Conservation (phyloP, 2,113 vertebrate genomes). For the Oncorhynchus kisutch region DNA sequence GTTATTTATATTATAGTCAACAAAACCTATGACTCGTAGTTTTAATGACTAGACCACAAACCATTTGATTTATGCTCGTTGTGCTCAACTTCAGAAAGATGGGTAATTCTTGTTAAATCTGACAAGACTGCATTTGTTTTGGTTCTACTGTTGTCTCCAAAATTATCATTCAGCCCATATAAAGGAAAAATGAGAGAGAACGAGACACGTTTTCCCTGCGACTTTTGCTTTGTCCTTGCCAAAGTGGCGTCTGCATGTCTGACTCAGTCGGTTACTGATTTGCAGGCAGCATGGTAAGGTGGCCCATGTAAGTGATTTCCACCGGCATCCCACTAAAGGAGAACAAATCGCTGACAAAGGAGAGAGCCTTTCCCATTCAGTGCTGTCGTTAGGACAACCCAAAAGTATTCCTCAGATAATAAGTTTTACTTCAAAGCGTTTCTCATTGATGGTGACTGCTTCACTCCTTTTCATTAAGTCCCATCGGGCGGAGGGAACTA, state of each 20-base stretch:
- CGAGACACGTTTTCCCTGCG: conserved; percentile 75
- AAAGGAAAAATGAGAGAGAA: conserved; percentile 68
- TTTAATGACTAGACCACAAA: conserved; percentile 49
- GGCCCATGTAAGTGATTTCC: conserved; percentile 96
- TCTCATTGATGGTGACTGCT: conserved; percentile 92
- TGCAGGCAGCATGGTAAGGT: conserved; percentile 95
- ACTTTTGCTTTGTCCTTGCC: conserved; percentile 84
- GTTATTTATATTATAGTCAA: background rate
- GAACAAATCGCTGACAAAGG: conserved; percentile 99
- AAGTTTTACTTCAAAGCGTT: conserved; percentile 99
- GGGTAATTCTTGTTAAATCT: conserved; percentile 73
- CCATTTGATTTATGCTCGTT: conserved; percentile 36
- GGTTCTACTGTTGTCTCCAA: conserved; percentile 65
- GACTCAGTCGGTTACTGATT: conserved; percentile 94
- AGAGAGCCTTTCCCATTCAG: conserved; percentile 93
- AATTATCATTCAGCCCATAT: conserved; percentile 66
- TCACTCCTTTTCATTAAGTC: conserved; percentile 94
- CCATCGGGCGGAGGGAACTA: conserved; percentile 82
- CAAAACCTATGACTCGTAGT: conserved; percentile 43
- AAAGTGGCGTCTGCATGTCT: conserved; percentile 98
- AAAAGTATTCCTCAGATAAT: conserved; percentile 96
- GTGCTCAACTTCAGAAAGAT: conserved; percentile 54
- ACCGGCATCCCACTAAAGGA: conserved; percentile 96
- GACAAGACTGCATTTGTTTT: conserved; percentile 69
- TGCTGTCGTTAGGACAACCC: conserved; percentile 98